Conservation (phyloP, 2,888 invertebrate species). For the Nezara viridula region DNA sequence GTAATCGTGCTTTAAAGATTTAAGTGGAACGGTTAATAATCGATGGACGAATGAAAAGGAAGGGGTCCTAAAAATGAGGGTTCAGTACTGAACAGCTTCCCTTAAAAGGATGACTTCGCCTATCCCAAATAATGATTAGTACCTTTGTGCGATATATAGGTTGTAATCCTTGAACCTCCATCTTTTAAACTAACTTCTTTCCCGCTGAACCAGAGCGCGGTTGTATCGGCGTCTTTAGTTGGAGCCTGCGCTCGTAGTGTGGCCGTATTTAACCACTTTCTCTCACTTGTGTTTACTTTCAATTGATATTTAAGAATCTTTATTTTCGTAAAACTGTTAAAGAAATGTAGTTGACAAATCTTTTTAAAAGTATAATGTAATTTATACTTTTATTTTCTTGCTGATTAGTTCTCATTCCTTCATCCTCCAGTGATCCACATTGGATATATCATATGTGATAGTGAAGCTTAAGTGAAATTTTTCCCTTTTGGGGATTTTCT, state of each 20-base stretch:
- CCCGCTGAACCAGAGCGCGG: conserved; percentile 49
- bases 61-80: too few relatives aligned
- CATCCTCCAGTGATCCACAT: conserved; percentile 47
- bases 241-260: conserved; percentile 46
- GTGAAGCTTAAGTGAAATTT: conserved; percentile 32
- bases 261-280: conserved; percentile 47
- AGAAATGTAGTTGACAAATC: conserved; percentile 21
- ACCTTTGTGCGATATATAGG: not conserved
- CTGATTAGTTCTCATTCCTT: not conserved
- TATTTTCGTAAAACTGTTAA: not conserved
- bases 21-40: too few relatives aligned
- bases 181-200: conserved; percentile 15
- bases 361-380: conserved; percentile 1
- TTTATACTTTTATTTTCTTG: conserved; percentile 17
- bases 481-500: conserved; percentile 30
- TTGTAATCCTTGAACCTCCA: not conserved
- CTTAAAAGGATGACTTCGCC: too few relatives aligned
- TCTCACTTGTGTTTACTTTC: conserved; percentile 53
- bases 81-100: too few relatives aligned
- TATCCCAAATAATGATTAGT: too few relatives aligned
- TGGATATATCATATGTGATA: conserved; percentile 28
- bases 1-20: too few relatives aligned
- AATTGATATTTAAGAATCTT: not conserved
- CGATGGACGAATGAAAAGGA: too few relatives aligned
- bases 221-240: conserved; percentile 51